Base-by-base conservation (phyloP, 1,140 invertebrate species). In the Anadara kagoshimensis region DNA sequence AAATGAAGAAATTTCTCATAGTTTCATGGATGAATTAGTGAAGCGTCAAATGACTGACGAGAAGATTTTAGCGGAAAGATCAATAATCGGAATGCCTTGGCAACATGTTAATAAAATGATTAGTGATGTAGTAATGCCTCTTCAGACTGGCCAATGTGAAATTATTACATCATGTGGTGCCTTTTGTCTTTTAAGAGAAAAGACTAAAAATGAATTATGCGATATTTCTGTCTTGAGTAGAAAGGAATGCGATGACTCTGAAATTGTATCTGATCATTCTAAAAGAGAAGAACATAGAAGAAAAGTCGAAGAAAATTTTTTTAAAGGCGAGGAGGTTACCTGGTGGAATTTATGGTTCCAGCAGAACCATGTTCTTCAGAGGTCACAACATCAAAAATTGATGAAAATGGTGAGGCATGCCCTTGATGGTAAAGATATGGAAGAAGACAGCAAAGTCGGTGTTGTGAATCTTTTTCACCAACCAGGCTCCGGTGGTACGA, bases 401-500 rank as follows among this genome's bases (percentile, higher is more conserved):
- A 51, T 70, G 43, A 26, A 69, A 18, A 47, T 53, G 18, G 66
- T 81, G 16, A 66, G 47, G 20, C 45, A 68, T 16, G 58, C 75
- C 1, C 63, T 85, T 10, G 49, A 79, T 18, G 78, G 76, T 56
- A 24, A 69, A 47, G 49, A 66, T 36, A 62, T 63, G 43, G n/a
- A n/a, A n/a, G n/a, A n/a, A n/a, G n/a, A n/a, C n/a, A n/a, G n/a
- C n/a, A 73, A 74, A 44, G 62, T 85, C 29, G 76, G 67, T 4
- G n/a, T 56, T 18, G 75, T 85, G 4, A 58, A 58, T 20, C 49
- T 85, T 7, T 75, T 73, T 26, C 84, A 85, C 54, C 78, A 85
- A 59, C 82, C 84, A 16, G 82, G 82, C 1, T 76, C 84, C 1
- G 84, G 84, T 11, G 84, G 80, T 18, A 84, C 82, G 0, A 85